A percentile compares a stretch with the other conserved stretches of the same genome.
Conservation (phyloP, 2,797 vertebrate genomes). For the Oreochromis mossambicus region DNA sequence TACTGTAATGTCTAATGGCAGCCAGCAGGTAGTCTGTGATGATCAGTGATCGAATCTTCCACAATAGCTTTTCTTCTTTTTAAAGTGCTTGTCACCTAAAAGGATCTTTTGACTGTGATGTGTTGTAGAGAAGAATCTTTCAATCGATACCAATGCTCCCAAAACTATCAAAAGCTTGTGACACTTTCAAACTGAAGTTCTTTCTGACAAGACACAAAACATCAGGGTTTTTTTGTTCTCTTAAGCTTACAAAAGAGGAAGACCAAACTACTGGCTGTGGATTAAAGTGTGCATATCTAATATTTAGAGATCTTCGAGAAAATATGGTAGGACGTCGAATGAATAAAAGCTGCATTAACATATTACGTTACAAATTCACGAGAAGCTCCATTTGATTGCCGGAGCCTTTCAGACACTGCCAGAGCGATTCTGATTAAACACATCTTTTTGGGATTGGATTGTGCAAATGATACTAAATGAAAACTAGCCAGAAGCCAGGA, state of each 20-base stretch:
- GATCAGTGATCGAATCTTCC: slow-evolving; percentile 24
- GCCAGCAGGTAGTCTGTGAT: not conserved
- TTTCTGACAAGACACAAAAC: not conserved
- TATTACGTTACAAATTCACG: not conserved
- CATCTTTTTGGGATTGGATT: slow-evolving; percentile 16
- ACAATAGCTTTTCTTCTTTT: not conserved
- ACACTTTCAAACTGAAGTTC: slow-evolving; percentile 4
- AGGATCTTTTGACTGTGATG: slow-evolving; percentile 21
- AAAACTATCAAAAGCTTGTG: not conserved
- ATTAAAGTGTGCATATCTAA: not conserved
- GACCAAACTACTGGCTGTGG: not conserved
- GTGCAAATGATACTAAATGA: slow-evolving; percentile 12
- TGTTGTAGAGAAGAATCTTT: not conserved
- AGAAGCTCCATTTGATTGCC: not conserved
- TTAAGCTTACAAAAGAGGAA: not conserved
- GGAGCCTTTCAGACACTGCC: not conserved
- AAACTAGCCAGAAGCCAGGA: slow-evolving; percentile 30
- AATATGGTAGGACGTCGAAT: not conserved
- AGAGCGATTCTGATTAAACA: slow-evolving; percentile 23
- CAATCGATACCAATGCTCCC: not conserved
- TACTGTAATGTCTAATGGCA: slow-evolving; percentile 10
- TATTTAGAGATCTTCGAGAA: not conserved
- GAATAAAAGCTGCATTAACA: not conserved
- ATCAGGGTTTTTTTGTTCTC: not conserved
- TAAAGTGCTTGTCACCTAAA: slow-evolving; percentile 26